Evolutionary conservation across 2,888 invertebrate species (phyloP).

Genomic region (Vanessa cardui): DNA sequence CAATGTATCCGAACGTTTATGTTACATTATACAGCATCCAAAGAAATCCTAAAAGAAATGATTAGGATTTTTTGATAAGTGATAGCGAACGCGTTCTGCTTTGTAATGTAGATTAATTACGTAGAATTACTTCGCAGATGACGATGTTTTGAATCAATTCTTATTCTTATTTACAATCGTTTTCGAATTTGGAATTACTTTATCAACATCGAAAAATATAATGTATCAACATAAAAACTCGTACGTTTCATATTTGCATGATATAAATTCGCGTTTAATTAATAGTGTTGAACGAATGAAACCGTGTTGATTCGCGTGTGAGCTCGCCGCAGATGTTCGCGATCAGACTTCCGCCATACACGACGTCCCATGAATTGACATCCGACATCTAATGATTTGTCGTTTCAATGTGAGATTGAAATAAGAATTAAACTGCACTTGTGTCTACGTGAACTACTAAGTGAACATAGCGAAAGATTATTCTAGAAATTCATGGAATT

Average conservation of each 20-base stretch:
- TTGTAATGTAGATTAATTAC: too few species aligned
- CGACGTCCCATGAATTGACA: slow-evolving; percentile 27
- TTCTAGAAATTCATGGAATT: too few species aligned
- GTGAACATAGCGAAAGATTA: neutral
- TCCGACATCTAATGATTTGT: slow-evolving; percentile 48
- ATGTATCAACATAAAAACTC: too few species aligned
- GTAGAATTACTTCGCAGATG: neutral
- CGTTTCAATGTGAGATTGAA: slow-evolving; percentile 23
- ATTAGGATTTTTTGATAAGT: too few species aligned
- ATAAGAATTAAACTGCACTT: slow-evolving; percentile 12
- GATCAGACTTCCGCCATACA: slow-evolving; percentile 31
- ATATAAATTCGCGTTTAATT: slow-evolving; percentile 11
- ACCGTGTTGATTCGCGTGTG: slow-evolving; percentile 67
- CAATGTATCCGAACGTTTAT: too few species aligned
- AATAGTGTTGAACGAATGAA: slow-evolving; percentile 40
- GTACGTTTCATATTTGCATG: neutral
- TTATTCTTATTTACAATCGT: too few species aligned
- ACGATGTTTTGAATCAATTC: neutral
- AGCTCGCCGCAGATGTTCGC: slow-evolving; percentile 51
- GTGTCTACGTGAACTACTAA: too few species aligned
- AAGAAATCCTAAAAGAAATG: too few species aligned
- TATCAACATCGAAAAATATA: too few species aligned
- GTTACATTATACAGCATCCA: too few species aligned
- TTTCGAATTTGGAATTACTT: too few species aligned
- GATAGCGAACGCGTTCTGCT: too few species aligned